Percentiles rank a stretch among this genome's conserved stretches.
Evolutionary conservation across 1,140 invertebrate species (phyloP).

Genomic region (Muscidifurax raptorellus): DNA sequence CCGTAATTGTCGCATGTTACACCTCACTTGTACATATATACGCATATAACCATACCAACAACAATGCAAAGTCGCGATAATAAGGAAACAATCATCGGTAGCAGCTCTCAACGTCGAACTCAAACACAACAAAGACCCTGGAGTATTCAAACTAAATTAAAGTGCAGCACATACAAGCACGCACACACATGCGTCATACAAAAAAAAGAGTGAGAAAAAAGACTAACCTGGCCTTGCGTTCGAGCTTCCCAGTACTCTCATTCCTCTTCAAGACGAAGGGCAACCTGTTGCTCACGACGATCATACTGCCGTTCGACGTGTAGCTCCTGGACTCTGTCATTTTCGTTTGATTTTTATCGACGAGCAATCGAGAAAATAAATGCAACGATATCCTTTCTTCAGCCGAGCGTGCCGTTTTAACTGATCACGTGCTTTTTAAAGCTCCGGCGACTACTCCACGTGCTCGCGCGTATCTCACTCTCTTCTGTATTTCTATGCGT

Average conservation of each 20-base stretch:
- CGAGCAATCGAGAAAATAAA: background rate
- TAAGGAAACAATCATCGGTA: background rate
- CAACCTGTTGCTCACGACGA: constrained; percentile 92
- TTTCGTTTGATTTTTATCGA: constrained; percentile 34
- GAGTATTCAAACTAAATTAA: too few species aligned
- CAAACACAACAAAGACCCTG: background rate
- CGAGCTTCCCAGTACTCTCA: constrained; percentile 81
- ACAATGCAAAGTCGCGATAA: background rate
- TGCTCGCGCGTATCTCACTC: constrained; percentile 9
- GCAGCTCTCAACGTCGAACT: background rate
- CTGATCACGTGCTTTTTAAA: constrained; percentile 20
- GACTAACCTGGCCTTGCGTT: constrained; percentile 88
- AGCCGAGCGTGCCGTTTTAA: constrained; percentile 16
- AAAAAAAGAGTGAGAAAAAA: background rate
- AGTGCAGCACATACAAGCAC: too few species aligned
- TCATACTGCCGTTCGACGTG: constrained; percentile 82
- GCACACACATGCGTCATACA: too few species aligned
- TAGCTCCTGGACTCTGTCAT: constrained; percentile 71
- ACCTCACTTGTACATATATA: too few species aligned
- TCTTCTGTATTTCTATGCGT: background rate
- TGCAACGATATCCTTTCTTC: constrained; percentile 11
- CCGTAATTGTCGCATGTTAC: too few species aligned
- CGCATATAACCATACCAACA: too few species aligned
- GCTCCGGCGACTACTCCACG: constrained; percentile 16
- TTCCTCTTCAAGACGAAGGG: constrained; percentile 90